Evolutionary conservation across 1,140 invertebrate genomes (phyloP), one percentile per base, ranked within the genome.

Genomic region (Atta texana): DNA sequence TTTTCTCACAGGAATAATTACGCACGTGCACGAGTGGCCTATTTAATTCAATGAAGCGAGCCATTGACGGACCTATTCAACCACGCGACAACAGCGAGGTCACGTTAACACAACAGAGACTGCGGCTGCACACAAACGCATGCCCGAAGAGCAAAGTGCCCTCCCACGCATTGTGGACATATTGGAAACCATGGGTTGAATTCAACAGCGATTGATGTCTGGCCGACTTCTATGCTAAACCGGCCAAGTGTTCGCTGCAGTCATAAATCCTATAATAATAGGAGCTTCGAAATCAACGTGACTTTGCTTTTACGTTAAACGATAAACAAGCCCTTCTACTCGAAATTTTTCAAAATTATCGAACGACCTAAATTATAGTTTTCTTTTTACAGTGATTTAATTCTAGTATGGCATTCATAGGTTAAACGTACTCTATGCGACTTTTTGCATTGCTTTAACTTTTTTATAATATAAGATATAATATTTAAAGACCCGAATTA

Each of bases 21-120:
- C 74, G 80, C 76, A 69, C 80, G 59, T 78, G 86, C 89, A 87
- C 89, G 92, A 90, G 71, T 89, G 92, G 88, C 91, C 92, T 92
- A 92, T 92, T 93, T 93, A 90, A 91, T 92, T 93, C 89, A 93
- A 94, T 91, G 90, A 94, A 92, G 91, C 88, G 89, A 93, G 76
- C 78, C 90, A 93, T 93, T 93, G 93, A 93, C 90, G 91, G 91
- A 90, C 89, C 92, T 93, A 92, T 93, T 93, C 87, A 93, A 71
- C 84, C 88, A 84, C 80, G 80, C 68, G 80, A 75, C 80, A 75
- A 75, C 69, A 69, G n/a, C 80, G 80, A 84, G 80, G 80, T 84
- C 80, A 51, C 69, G 80, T 84, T 75, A 84, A 84, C 80, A 63
- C 80, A 84, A 84, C 69, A 63, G 80, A 74, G 55, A 44, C 55